These are phyloP conservation scores for Cuniculus paca DNA, from an alignment of 2,797 vertebrate genomes.

Conservation along the genomic window DNA sequence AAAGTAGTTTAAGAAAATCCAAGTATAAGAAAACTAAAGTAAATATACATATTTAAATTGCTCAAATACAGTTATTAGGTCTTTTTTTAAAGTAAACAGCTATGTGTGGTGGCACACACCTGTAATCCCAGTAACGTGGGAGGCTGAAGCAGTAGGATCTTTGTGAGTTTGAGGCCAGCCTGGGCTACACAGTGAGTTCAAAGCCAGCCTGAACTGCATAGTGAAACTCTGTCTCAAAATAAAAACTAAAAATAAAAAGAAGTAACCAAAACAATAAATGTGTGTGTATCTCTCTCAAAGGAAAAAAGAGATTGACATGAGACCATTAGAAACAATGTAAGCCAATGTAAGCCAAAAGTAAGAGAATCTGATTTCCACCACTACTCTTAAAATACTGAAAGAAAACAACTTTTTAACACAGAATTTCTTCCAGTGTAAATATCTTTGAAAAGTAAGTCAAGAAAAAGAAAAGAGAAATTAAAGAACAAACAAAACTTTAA, in stretches of 20 bases:
- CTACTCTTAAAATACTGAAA: not conserved
- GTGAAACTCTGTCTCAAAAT: too few relatives aligned
- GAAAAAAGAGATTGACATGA: not conserved
- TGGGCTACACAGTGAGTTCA: too few relatives aligned
- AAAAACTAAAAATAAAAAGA: too few relatives aligned
- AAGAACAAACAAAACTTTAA: not conserved
- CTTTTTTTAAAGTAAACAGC: not conserved
- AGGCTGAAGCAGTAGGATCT: too few relatives aligned
- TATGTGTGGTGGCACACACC: too few relatives aligned
- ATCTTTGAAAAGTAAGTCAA: conserved; percentile 26
- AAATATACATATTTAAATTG: not conserved
- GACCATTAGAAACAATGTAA: not conserved
- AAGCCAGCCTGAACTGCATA: too few relatives aligned
- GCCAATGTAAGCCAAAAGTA: too few relatives aligned
- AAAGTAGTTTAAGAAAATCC: not conserved
- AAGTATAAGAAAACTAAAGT: not conserved
- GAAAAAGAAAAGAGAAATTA: not conserved
- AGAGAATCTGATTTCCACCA: too few relatives aligned
- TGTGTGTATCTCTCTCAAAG: not conserved
- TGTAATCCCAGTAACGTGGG: too few relatives aligned
- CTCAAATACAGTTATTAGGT: not conserved
- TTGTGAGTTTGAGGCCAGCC: too few relatives aligned
- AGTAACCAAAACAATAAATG: too few relatives aligned
- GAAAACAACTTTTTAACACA: not conserved
- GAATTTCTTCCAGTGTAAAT: not conserved